Conservation (phyloP, 2,888 invertebrate species). For the Cheilosia impressa region DNA sequence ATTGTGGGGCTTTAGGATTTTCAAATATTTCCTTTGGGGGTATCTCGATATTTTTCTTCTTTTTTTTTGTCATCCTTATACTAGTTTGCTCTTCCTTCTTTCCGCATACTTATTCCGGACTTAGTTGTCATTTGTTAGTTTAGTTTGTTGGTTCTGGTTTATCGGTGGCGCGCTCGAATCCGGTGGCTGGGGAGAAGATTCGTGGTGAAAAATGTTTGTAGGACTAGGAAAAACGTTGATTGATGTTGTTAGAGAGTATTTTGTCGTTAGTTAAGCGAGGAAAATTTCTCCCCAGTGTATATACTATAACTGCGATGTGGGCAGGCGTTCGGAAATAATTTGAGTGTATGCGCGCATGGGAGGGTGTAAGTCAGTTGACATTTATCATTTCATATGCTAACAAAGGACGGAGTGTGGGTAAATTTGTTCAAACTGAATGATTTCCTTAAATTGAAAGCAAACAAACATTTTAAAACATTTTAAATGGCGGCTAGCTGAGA, state of each 20-base stretch:
- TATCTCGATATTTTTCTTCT: conserved; percentile 6
- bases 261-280: conserved; percentile 66
- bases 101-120: conserved; percentile 31
- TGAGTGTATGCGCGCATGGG: too few species aligned
- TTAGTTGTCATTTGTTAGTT: conserved; percentile 54
- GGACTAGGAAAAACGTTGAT: conserved; percentile 66
- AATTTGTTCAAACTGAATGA: too few species aligned
- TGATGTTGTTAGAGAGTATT: conserved; percentile 69
- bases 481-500: too few species aligned
- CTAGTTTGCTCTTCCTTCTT: conserved; percentile 4
- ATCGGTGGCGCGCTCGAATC: conserved; percentile 33
- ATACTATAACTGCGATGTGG: too few species aligned
- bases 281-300: conserved; percentile 57
- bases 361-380: too few species aligned
- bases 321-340: too few species aligned
- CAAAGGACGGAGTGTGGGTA: too few species aligned
- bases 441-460: too few species aligned
- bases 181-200: conserved; percentile 20
- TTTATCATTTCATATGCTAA: too few species aligned
- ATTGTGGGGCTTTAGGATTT: conserved; percentile 61
- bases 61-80: not conserved
- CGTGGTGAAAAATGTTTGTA: conserved; percentile 60
- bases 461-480: too few species aligned
- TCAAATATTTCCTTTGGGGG: conserved; percentile 62
- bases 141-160: conserved; percentile 50